Percentiles rank a stretch among this genome's conserved stretches.
These are phyloP conservation scores for Zaprionus vittiger DNA, from an alignment of 1,140 invertebrate genomes.

Conservation along the genomic window DNA sequence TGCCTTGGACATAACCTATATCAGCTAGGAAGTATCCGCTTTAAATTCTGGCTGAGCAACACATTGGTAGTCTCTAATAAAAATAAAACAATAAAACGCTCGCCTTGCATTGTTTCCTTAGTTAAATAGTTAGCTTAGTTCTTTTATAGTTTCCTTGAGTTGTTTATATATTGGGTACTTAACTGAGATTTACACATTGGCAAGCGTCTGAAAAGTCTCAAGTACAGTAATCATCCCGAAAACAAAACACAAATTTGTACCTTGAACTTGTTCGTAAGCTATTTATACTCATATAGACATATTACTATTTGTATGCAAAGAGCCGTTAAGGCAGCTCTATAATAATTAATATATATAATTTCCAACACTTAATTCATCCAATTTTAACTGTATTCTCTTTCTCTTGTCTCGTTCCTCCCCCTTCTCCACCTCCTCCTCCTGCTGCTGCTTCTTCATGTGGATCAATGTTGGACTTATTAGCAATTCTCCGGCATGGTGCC, in stretches of 20 bases:
- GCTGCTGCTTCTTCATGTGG: slow-evolving; percentile 37
- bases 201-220: slow-evolving; percentile 38
- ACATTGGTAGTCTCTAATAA: background rate
- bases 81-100: slow-evolving; percentile 3
- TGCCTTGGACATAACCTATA: background rate
- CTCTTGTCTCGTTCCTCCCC: slow-evolving; percentile 23
- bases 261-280: slow-evolving; percentile 70
- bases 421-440: slow-evolving; percentile 39
- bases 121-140: slow-evolving; percentile 13
- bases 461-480: slow-evolving; percentile 85
- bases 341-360: background rate
- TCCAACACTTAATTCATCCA: background rate
- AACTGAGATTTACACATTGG: slow-evolving; percentile 37
- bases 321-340: background rate
- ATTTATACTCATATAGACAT: slow-evolving; percentile 34
- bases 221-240: slow-evolving; percentile 23
- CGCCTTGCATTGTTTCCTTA: slow-evolving; percentile 25
- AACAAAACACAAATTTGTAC: slow-evolving; percentile 31
- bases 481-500: slow-evolving; percentile 97
- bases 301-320: background rate
- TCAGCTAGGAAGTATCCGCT: background rate
- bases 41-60: background rate
- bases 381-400: background rate
- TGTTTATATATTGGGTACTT: slow-evolving; percentile 25
- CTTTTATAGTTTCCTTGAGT: slow-evolving; percentile 19